phyloP scores from a whole-genome alignment of 2,113 vertebrate species.

The Crotalus viridis region DNA sequence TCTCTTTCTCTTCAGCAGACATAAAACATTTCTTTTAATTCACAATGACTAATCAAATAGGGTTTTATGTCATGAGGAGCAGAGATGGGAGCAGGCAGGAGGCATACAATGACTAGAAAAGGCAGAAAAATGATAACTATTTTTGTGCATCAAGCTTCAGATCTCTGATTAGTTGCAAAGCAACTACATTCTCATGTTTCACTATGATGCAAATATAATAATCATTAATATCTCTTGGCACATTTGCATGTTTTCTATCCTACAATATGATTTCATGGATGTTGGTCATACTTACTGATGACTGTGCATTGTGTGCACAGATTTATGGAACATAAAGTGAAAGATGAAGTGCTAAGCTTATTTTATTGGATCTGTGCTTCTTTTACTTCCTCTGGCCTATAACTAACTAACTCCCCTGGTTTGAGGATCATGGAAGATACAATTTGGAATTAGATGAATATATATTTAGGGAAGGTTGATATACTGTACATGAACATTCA shows the following conservation, averaged over 20 bases:
- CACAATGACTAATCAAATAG: neutral
- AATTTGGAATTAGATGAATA: neutral
- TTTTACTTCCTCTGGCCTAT: neutral
- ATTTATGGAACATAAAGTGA: neutral
- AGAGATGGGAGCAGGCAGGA: neutral
- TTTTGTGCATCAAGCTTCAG: neutral
- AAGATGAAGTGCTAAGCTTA: neutral
- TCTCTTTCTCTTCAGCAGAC: neutral
- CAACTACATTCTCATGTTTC: neutral
- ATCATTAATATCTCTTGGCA: neutral
- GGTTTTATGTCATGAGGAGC: neutral
- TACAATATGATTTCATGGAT: neutral
- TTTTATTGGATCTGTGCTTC: neutral
- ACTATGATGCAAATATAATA: conserved; percentile 1
- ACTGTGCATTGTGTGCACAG: neutral
- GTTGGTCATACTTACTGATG: neutral
- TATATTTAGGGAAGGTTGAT: neutral
- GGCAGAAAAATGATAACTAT: neutral
- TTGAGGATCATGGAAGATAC: neutral
- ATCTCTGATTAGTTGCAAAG: neutral
- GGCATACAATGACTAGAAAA: conserved; percentile 8
- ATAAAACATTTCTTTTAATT: neutral
- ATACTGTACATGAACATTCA: neutral
- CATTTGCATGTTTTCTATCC: neutral
- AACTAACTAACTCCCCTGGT: neutral